Evolutionary conservation across 2,888 invertebrate species (phyloP).

Genomic region (Eristalis intricaria): DNA sequence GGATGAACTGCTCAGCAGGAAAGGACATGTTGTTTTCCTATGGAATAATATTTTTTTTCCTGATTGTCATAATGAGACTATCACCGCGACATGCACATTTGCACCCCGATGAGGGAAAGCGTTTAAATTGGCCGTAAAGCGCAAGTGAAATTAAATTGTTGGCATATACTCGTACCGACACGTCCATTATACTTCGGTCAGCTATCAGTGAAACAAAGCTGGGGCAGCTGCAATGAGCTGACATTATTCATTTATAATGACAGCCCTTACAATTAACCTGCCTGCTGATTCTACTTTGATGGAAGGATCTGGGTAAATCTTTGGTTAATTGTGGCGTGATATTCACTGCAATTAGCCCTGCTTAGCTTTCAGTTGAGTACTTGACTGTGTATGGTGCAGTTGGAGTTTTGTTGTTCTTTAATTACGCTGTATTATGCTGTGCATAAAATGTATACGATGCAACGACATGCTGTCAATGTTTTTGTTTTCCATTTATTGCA

Average conservation of each 20-base stretch:
- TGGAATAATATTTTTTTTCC: background rate
- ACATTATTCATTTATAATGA: conserved; percentile 69
- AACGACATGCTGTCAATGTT: too few relatives aligned
- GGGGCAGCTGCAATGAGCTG: conserved; percentile 53
- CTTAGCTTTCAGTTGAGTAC: conserved; percentile 30
- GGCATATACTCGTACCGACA: conserved; percentile 17
- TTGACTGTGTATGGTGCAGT: conserved; percentile 25
- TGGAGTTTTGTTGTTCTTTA: conserved; percentile 60
- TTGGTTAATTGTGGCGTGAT: conserved; percentile 20
- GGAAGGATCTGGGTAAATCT: conserved; percentile 48
- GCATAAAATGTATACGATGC: too few relatives aligned
- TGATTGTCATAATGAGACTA: conserved; percentile 55
- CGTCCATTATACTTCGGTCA: conserved; percentile 38
- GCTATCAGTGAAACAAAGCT: background rate
- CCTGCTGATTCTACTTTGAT: conserved; percentile 54
- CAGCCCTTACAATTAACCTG: conserved; percentile 67
- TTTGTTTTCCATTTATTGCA: too few relatives aligned
- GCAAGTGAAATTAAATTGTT: conserved; percentile 63
- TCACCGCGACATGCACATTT: conserved; percentile 34
- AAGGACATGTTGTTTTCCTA: conserved; percentile 6
- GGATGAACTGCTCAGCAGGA: conserved; percentile 8
- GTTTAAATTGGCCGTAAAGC: conserved; percentile 57
- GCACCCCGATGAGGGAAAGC: conserved; percentile 21
- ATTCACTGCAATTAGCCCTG: conserved; percentile 46
- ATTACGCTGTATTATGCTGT: background rate